A percentile compares a stretch with the other conserved stretches of the same genome.
phyloP scores from a whole-genome alignment of 2,113 vertebrate genomes.

The Buteo buteo region DNA sequence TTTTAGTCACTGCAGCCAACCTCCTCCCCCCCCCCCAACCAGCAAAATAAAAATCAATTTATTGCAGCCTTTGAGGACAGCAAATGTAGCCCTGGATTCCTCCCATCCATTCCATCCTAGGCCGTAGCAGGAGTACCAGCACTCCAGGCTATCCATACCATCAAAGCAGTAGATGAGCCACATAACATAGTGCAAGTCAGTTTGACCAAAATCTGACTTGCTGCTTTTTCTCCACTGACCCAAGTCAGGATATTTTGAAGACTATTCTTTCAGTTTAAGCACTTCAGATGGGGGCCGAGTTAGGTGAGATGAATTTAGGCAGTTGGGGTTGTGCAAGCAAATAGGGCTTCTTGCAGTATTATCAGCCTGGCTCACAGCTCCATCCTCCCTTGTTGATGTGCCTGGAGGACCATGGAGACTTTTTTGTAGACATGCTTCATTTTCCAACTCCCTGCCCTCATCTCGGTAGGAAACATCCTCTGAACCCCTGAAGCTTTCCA shows the following conservation, averaged over 20 bases:
- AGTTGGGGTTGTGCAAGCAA: neutral
- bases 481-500: neutral
- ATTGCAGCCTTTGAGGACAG: neutral
- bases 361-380: neutral
- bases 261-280: neutral
- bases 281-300: neutral
- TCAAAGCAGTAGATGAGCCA: neutral
- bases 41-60: neutral
- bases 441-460: neutral
- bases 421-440: neutral
- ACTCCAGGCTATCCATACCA: accelerated
- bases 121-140: neutral
- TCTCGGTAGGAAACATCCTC: neutral
- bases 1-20: neutral
- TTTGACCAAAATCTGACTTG: neutral
- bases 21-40: neutral
- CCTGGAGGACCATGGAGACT: neutral
- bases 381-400: neutral
- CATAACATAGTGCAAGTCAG: neutral
- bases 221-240: neutral
- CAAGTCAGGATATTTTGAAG: neutral
- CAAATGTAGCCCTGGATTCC: neutral
- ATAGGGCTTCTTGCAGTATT: neutral
- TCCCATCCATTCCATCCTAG: accelerated
- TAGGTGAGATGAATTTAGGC: neutral